phyloP scores from a whole-genome alignment of 2,797 vertebrate species.

The Margarornis squamiger region DNA sequence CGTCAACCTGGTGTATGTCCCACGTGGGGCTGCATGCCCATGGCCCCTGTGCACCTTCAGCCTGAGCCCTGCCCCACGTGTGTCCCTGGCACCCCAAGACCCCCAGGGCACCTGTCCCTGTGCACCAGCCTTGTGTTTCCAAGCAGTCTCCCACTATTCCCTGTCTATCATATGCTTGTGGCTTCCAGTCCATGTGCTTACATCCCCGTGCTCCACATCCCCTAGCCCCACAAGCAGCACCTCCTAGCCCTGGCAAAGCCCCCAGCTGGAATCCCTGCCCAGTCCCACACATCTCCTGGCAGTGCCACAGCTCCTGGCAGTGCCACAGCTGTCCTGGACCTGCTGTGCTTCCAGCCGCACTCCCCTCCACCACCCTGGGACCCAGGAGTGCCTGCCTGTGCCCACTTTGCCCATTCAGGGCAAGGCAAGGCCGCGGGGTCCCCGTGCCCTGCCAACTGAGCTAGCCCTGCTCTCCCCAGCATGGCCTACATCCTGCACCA shows the following conservation, averaged over 20 bases:
- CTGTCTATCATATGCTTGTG: fast-evolving
- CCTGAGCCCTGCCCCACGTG: not conserved
- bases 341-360: not conserved
- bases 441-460: not conserved
- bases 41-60: fast-evolving
- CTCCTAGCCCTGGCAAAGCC: not conserved
- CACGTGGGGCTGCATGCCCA: fast-evolving
- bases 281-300: not conserved
- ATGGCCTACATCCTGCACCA: conserved; percentile 97
- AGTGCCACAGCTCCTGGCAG: no score
- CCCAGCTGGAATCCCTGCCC: no score
- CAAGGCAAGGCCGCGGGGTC: not conserved
- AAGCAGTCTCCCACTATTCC: fast-evolving
- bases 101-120: not conserved
- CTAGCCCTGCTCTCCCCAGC: conserved; percentile 69
- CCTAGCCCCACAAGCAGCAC: not conserved
- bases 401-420: not conserved
- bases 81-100: not conserved
- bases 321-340: no score
- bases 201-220: not conserved
- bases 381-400: no score
- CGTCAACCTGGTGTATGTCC: conserved; percentile 88
- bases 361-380: no score
- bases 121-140: not conserved
- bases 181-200: fast-evolving